Conservation (phyloP, 2,888 invertebrate genomes). For the Perizoma flavofasciatum region DNA sequence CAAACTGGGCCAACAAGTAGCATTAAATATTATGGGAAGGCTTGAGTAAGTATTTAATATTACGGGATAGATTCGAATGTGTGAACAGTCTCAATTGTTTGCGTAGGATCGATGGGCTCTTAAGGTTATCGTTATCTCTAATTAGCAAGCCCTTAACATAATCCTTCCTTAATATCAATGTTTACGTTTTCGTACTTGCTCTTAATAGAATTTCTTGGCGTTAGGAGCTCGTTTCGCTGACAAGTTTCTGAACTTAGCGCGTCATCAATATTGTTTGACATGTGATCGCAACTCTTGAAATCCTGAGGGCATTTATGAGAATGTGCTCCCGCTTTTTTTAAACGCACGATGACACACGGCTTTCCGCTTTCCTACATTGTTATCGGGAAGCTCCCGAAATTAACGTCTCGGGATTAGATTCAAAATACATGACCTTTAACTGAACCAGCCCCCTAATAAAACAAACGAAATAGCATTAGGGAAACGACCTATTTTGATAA, state of each 20-base stretch:
- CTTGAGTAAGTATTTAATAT: neutral
- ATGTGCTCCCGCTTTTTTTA: no score
- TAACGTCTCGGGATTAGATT: no score
- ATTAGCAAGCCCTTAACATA: constrained; percentile 76
- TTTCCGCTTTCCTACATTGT: no score
- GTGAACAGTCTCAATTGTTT: constrained; percentile 63
- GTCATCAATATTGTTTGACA: constrained; percentile 9
- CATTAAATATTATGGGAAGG: constrained; percentile 12
- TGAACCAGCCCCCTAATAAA: no score
- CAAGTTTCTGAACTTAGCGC: constrained; percentile 10
- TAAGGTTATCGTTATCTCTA: constrained; percentile 74
- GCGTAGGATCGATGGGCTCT: constrained; percentile 70
- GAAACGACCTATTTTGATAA: no score
- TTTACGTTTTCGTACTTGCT: constrained; percentile 16
- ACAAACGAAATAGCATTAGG: no score
- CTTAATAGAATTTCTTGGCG: constrained; percentile 7
- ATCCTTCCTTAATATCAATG: constrained; percentile 58
- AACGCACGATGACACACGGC: no score
- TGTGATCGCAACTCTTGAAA: neutral
- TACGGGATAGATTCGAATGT: constrained; percentile 32
- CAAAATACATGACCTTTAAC: no score
- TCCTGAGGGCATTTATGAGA: neutral
- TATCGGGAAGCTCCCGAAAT: no score
- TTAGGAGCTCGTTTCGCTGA: constrained; percentile 8
- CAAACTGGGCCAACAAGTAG: constrained; percentile 19